A percentile compares a stretch with the other conserved stretches of the same genome.
Evolutionary conservation across 2,797 vertebrate genomes (phyloP).

Genomic region (Muraenolepis orangiensis): DNA sequence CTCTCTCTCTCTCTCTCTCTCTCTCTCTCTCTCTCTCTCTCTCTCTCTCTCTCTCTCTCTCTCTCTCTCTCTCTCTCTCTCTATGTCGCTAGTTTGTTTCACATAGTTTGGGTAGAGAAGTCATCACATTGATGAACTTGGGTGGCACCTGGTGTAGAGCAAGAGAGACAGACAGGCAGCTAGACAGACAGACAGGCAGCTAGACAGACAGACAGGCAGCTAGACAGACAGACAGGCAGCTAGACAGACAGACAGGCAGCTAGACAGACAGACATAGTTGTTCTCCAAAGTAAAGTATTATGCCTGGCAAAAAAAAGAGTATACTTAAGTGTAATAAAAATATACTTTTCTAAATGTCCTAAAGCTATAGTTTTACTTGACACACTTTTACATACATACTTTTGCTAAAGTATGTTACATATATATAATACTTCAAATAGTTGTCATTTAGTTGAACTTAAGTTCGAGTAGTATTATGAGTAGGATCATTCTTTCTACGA

Average conservation of each 20-base stretch:
- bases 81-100: too few relatives aligned
- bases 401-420: too few relatives aligned
- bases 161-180: neutral
- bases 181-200: neutral
- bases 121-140: constrained; percentile 60
- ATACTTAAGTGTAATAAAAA: too few relatives aligned
- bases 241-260: neutral
- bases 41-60: too few relatives aligned
- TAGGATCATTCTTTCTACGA: too few relatives aligned
- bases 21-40: neutral
- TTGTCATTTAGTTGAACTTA: too few relatives aligned
- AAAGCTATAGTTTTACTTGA: too few relatives aligned
- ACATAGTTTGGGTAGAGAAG: constrained; percentile 67
- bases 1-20: constrained; percentile 1
- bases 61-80: constrained; percentile 46
- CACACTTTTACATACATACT: too few relatives aligned
- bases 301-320: too few relatives aligned
- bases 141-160: constrained; percentile 44
- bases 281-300: neutral
- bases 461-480: too few relatives aligned
- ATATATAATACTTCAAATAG: too few relatives aligned
- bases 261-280: neutral
- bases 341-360: too few relatives aligned
- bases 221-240: neutral
- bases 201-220: neutral